Evolutionary conservation across 2,888 invertebrate species (phyloP), one percentile per base, ranked within the genome.

Genomic region (Mimumesa dahlbomi): DNA sequence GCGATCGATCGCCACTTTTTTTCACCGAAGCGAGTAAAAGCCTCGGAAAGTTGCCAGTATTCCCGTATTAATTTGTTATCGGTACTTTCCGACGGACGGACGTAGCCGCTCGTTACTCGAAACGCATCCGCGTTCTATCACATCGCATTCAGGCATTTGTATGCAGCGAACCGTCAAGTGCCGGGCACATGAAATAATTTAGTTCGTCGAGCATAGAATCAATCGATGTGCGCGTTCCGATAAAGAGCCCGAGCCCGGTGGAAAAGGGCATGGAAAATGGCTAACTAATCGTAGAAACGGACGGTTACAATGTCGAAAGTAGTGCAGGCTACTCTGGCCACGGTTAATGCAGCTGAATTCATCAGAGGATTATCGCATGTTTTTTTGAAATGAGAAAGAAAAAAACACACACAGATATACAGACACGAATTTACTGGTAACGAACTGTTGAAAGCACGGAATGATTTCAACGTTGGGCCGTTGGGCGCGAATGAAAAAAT

Each of bases 161-260:
- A 52, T 54, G 52, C 46, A 34, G 14, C 46, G 45, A 13, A 56
- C 42, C 36, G 46, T 43, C 49, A 21, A 61, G 43, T 46, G 31
- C 14, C 46, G 50, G 45, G 49, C 45, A 29, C 19, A 36, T 31
- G 52, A 64, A 68, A 68, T 68, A 57, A 68, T 68, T 68, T 36
- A 68, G 57, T 40, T 40, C 52, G 52, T 31, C 46, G 63, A 45
- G 36, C 34, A 31, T 40, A 34, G 64, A 52, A 64, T 63, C 72
- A 63, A 73, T 73, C 67, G 72, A 40, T 63, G 16, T 56, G 34
- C 54, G 21, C 31, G 52, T 40, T 14, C 25, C 57, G 48, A 29
- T 48, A 42, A 46, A 42, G 40, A 61, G n/a, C n/a, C 68, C 61
- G 54, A 59, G 59, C 49, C 48, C 64, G 58, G 14, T 25, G 50